A percentile compares a stretch with the other conserved stretches of the same genome.
These are phyloP conservation scores for Agrotis puta DNA, from an alignment of 2,888 invertebrate species.

Conservation along the genomic window DNA sequence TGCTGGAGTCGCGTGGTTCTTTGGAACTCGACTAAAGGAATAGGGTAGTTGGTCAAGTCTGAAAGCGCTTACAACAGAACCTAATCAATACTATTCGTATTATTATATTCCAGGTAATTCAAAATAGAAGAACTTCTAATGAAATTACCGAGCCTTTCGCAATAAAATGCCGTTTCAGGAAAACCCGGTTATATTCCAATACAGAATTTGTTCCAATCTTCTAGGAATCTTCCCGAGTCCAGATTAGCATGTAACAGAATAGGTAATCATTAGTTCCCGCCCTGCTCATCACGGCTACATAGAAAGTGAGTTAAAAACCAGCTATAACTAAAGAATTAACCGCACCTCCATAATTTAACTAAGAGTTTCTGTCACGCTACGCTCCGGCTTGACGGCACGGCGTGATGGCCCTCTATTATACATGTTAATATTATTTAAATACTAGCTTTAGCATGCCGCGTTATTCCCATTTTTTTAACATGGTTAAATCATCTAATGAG, in stretches of 20 bases:
- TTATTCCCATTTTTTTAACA: too few relatives aligned
- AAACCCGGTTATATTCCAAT: too few relatives aligned
- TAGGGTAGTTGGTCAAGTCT: too few relatives aligned
- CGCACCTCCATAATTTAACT: conserved; percentile 64
- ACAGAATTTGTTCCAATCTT: not conserved
- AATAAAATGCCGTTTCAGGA: not conserved
- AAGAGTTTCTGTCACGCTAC: conserved; percentile 65
- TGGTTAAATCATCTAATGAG: too few relatives aligned
- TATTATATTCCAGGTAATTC: not conserved
- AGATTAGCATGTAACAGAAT: conserved; percentile 5
- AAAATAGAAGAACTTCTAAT: not conserved
- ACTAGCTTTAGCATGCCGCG: not conserved
- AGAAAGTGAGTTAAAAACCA: conserved; percentile 41
- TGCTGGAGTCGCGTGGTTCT: too few relatives aligned
- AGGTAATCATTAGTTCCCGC: conserved; percentile 30
- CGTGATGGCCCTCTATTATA: conserved; percentile 39
- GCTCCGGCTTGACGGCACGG: conserved; percentile 37
- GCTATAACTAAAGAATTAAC: conserved; percentile 58
- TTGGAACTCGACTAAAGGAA: too few relatives aligned
- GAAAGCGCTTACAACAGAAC: too few relatives aligned
- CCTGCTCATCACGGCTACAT: conserved; percentile 32
- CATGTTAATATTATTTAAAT: conserved; percentile 38
- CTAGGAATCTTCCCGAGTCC: not conserved
- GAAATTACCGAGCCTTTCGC: too few relatives aligned
- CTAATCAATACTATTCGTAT: not conserved